phyloP scores from a whole-genome alignment of 2,113 vertebrate genomes.

The Chascanopsetta lugubris region DNA sequence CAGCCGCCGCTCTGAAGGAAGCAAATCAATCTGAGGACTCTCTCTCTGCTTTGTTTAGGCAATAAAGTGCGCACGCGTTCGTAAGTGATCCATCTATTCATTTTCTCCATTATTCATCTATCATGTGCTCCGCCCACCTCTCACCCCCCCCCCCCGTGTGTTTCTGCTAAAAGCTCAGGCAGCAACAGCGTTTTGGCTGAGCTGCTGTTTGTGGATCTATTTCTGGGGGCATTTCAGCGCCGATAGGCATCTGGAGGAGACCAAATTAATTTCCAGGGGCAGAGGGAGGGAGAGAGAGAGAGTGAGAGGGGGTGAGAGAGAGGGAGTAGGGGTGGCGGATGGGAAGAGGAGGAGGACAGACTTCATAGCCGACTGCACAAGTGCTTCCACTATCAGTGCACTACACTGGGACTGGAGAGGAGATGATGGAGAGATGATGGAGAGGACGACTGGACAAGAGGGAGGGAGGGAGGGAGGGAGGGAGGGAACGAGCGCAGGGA shows the following conservation, averaged over 20 bases:
- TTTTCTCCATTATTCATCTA: background rate
- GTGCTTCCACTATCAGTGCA: slow-evolving; percentile 57
- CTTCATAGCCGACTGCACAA: slow-evolving; percentile 63
- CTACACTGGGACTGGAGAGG: slow-evolving; percentile 42
- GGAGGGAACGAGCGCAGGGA: no score
- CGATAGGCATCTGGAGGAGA: slow-evolving; percentile 94
- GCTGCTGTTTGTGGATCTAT: slow-evolving; percentile 88
- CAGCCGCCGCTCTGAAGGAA: slow-evolving; percentile 28
- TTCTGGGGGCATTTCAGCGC: slow-evolving; percentile 90
- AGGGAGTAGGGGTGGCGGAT: background rate
- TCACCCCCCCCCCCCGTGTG: background rate
- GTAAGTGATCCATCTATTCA: slow-evolving; percentile 45
- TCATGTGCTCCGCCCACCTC: slow-evolving; percentile 17
- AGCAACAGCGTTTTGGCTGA: slow-evolving; percentile 55
- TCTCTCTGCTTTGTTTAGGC: slow-evolving; percentile 55
- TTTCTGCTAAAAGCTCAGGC: slow-evolving; percentile 78
- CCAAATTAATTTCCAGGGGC: slow-evolving; percentile 94
- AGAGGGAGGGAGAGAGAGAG: slow-evolving; percentile 49
- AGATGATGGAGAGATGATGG: slow-evolving; percentile 56
- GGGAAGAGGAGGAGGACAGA: slow-evolving; percentile 37
- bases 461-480: background rate
- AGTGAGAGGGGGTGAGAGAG: slow-evolving; percentile 1
- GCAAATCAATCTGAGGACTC: slow-evolving; percentile 36
- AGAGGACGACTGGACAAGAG: slow-evolving; percentile 15
- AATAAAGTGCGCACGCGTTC: slow-evolving; percentile 42